phyloP scores from a whole-genome alignment of 2,113 vertebrate genomes.

The Mobula hypostoma region DNA sequence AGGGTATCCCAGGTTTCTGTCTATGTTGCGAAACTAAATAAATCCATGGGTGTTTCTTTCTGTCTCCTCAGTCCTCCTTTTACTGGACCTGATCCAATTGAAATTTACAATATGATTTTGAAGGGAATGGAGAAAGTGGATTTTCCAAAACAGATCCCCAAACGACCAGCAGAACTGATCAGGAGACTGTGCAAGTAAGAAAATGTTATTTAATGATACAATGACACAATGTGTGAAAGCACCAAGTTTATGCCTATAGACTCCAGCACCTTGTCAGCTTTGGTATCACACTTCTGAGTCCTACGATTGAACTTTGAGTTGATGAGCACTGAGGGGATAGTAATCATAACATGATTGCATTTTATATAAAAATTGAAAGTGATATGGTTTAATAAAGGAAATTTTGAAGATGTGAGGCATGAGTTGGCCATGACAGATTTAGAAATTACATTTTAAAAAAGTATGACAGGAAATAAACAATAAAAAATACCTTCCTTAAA shows the following conservation, averaged over 20 bases:
- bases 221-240: background rate
- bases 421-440: too few relatives aligned
- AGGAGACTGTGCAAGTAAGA: constrained; percentile 60
- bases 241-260: background rate
- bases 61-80: constrained; percentile 56
- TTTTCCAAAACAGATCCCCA: constrained; percentile 59
- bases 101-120: constrained; percentile 65
- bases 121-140: constrained; percentile 65
- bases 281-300: too few relatives aligned
- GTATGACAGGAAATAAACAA: too few relatives aligned
- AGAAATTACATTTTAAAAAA: too few relatives aligned
- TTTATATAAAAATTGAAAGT: too few relatives aligned
- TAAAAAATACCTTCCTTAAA: too few relatives aligned
- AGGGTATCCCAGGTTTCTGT: background rate
- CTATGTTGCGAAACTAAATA: background rate
- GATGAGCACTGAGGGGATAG: too few relatives aligned
- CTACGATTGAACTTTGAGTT: too few relatives aligned
- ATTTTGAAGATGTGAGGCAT: too few relatives aligned
- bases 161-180: constrained; percentile 62
- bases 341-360: too few relatives aligned
- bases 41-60: background rate
- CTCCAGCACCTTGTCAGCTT: too few relatives aligned
- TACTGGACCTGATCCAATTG: constrained; percentile 59
- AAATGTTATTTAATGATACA: background rate
- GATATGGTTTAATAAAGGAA: too few relatives aligned